A percentile compares a stretch with the other conserved stretches of the same genome.
phyloP scores from a whole-genome alignment of 2,113 vertebrate genomes.

The Bettongia penicillata region DNA sequence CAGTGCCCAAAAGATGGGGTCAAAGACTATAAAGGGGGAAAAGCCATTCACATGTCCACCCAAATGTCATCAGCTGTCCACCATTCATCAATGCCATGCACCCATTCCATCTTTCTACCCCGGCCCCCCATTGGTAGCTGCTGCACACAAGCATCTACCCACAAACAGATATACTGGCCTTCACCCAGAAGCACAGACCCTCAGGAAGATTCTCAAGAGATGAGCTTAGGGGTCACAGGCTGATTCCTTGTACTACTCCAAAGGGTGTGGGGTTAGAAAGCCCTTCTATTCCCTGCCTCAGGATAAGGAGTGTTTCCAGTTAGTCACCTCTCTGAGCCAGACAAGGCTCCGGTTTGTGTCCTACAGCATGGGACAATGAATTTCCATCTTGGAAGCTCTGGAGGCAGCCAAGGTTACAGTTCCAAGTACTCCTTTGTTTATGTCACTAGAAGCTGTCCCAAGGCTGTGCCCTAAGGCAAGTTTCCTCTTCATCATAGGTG shows the following conservation, averaged over 20 bases:
- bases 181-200: neutral
- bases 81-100: neutral
- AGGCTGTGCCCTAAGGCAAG: neutral
- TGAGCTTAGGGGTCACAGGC: neutral
- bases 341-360: neutral
- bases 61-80: neutral
- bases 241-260: neutral
- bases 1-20: neutral
- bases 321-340: neutral
- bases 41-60: neutral
- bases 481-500: neutral
- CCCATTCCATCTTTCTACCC: neutral
- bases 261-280: neutral
- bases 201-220: neutral
- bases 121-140: neutral
- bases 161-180: neutral
- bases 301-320: too few relatives aligned
- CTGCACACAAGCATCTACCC: neutral
- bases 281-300: neutral
- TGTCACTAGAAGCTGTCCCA: neutral
- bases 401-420: neutral
- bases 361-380: neutral
- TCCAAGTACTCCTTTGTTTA: neutral
- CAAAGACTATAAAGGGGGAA: neutral
- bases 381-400: neutral